These are phyloP conservation scores for Uromys caudimaculatus DNA, from an alignment of 2,797 vertebrate genomes.

Conservation along the genomic window DNA sequence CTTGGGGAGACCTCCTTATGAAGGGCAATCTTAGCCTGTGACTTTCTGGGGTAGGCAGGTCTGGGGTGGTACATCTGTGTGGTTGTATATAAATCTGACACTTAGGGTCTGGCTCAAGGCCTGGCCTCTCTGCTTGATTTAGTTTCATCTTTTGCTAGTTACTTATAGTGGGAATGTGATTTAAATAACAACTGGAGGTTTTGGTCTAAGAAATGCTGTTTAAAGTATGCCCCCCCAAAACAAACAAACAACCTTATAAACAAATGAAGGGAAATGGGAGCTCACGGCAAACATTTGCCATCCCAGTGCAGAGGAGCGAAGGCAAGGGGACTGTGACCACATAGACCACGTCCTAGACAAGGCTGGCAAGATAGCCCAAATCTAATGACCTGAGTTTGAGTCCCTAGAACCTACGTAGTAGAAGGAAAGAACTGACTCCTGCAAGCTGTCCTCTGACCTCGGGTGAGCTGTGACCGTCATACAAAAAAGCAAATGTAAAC, in stretches of 20 bases:
- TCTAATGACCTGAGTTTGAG: not conserved
- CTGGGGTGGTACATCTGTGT: not conserved
- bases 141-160: conserved; percentile 56
- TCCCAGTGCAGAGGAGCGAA: not conserved
- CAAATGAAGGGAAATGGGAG: not conserved
- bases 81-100: not conserved
- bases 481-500: not conserved
- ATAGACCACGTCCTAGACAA: not conserved
- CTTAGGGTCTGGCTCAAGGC: conserved; percentile 12
- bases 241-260: not conserved
- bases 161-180: conserved; percentile 50
- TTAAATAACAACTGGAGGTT: conserved; percentile 65
- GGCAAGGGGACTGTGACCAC: not conserved
- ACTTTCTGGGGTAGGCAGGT: not conserved
- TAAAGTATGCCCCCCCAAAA: not conserved
- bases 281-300: not conserved
- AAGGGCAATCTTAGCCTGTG: not conserved
- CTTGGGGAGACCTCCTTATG: not conserved
- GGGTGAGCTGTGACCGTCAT: not conserved
- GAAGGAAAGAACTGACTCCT: not conserved
- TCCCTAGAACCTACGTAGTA: not conserved
- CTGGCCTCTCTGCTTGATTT: not conserved
- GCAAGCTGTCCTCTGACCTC: not conserved
- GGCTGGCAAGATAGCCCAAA: not conserved
- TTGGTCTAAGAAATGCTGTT: conserved; percentile 53